A percentile compares a stretch with the other conserved stretches of the same genome.
Conservation (phyloP, 2,888 invertebrate genomes). For the Odontocerum albicorne region DNA sequence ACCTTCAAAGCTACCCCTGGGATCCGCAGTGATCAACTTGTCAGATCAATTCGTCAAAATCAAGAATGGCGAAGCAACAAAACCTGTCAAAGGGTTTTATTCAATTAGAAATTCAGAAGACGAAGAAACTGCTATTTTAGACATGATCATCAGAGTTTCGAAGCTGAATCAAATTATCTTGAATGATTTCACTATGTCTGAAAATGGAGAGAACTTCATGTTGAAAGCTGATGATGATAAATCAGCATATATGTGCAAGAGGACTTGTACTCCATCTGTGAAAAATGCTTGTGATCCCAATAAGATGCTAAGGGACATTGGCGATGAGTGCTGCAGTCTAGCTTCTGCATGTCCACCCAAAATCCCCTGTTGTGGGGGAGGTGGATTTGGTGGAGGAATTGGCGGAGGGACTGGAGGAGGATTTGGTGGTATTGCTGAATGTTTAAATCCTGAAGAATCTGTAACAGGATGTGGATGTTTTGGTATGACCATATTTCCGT, state of each 20-base stretch:
- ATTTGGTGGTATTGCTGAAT: background rate
- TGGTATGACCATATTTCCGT: no score
- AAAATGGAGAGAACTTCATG: constrained; percentile 9
- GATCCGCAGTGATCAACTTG: constrained; percentile 6
- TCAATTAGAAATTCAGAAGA: constrained; percentile 1
- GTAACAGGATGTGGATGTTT: background rate
- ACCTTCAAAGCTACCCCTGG: constrained; percentile 19
- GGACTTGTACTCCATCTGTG: background rate
- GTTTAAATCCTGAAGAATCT: background rate
- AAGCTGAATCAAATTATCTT: constrained; percentile 12
- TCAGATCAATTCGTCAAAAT: background rate
- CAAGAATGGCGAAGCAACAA: constrained; percentile 1
- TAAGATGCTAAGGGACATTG: background rate
- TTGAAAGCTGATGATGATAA: constrained; percentile 9
- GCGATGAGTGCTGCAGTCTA: background rate
- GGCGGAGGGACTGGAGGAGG: background rate
- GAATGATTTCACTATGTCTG: constrained; percentile 16
- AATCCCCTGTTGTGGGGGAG: background rate
- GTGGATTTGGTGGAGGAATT: background rate
- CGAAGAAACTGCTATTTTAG: constrained; percentile 9
- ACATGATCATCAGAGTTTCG: constrained; percentile 11
- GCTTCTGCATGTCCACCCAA: background rate
- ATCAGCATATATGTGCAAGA: constrained; percentile 4
- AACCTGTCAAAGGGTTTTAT: constrained; percentile 9
- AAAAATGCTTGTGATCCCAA: background rate